Base-by-base conservation (phyloP, 2,797 vertebrate species). In the Fratercula arctica region DNA sequence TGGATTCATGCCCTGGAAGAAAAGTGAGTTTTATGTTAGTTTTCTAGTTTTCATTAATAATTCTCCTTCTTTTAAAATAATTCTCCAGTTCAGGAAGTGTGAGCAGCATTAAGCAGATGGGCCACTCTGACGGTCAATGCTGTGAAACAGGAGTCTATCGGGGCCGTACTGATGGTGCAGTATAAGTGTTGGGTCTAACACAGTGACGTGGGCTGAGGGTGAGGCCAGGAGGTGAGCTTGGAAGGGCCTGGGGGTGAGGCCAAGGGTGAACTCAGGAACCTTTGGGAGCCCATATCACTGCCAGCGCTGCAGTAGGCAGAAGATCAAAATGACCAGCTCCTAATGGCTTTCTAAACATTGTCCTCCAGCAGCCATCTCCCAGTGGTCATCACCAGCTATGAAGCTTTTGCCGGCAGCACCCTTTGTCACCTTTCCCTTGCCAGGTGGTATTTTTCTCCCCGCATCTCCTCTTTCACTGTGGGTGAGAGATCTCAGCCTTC, bases 1-100 rank as follows among this genome's bases (percentile, higher is more conserved):
- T 94, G 95, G 88, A 92, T 87, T 90, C 64, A 11, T 75, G 76
- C 92, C 88, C 76, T 91, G 76, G 68, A 78, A 90, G 43, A 56
- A 75, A 80, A 90, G 46, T 0, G 5, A 86, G 31, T 54, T 92
- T 89, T 67, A 48, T 66, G 67, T 67, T 41, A 54, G 10, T 64
- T 87, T 86, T 85, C 61, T 43, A 88, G 37, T 72, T 82, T 84
- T 92, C 72, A 39, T 87, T 84, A 92, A 82, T 85, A 67, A 87
- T 67, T 93, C 41, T 51, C 12, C 29, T 41, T 29, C 20, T 66
- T 35, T 68, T 64, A 48, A 83, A 83, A 70, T 41, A 80, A 37
- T 54, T 64, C 25, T 56, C 82, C 29, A 33, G 10, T 74, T 64
- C 1, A 11, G 81, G 56, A 50, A 15, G 13, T 6, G 5, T 13